Evolutionary conservation across 1,140 invertebrate species (phyloP), one percentile per base, ranked within the genome.

Genomic region (Globodera rostochiensis): DNA sequence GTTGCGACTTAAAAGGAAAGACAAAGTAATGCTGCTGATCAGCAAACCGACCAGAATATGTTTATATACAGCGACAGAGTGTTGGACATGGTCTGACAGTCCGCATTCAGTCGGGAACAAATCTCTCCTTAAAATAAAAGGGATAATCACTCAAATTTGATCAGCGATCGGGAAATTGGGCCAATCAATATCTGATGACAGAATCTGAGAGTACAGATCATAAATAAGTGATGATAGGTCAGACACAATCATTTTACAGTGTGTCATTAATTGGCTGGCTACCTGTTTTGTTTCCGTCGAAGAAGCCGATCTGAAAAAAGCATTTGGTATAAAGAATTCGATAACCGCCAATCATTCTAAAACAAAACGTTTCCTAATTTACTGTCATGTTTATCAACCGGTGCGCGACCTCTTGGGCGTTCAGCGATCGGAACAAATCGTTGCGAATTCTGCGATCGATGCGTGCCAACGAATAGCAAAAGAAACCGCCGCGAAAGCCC

Each of bases 61-160:
- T 78, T 78, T 60, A 78, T 78, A 21, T 78, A 78, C 47, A 78
- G 49, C 13, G 77, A 66, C 64, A 78, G 66, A 0, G 88, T 90
- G 80, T 90, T 87, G 11, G 86, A 86, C 89, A 89, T 90, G 21
- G 88, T 90, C 73, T 89, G 88, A 76, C 88, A 90, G 83, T 89
- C 88, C 13, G 89, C 85, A 73, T 88, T 86, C 9, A 89, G 74
- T 45, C 88, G 83, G 15, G 88, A 89, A 73, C 88, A 84, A 19
- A 89, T 86, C 81, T 89, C 89, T 57, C 87, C 87, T 87, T 67
- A 53, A 84, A 86, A 36, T 36, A 36, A 36, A 36, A 75, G 53
- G 9, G 47, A 57, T 13, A 4, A 11, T 6, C n/a, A 0, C 47
- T 15, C 3, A 57, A 8, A 15, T 15, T 25, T 13, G 15, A 36